A percentile compares a stretch with the other conserved stretches of the same genome.
Evolutionary conservation across 2,888 invertebrate species (phyloP).

Genomic region (Tridacna crocea): DNA sequence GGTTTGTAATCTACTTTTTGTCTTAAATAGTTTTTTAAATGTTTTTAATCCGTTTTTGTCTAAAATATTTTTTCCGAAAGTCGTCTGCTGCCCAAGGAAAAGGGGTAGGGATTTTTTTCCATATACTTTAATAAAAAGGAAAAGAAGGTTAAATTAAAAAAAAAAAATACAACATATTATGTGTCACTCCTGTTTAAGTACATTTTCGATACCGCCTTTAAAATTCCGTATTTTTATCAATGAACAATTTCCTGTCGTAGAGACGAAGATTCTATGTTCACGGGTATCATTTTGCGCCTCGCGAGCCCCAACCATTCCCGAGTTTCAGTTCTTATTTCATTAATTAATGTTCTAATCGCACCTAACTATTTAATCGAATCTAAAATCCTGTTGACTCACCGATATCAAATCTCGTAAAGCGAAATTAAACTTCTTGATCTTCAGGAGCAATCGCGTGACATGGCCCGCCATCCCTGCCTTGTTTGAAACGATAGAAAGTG

Average conservation of each 20-base stretch:
- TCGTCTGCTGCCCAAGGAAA: no score
- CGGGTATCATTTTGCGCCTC: constrained; percentile 16
- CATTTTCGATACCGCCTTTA: not conserved
- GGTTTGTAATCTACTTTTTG: no score
- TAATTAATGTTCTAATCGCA: constrained; percentile 37
- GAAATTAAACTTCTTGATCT: constrained; percentile 29
- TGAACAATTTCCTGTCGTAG: constrained; percentile 7
- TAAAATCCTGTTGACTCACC: constrained; percentile 40
- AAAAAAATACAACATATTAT: no score
- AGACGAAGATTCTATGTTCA: constrained; percentile 15
- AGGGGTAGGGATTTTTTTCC: no score
- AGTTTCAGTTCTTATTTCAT: constrained; percentile 16
- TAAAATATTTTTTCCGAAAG: no score
- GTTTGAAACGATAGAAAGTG: constrained; percentile 14
- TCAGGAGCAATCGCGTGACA: constrained; percentile 3
- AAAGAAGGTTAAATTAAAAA: no score
- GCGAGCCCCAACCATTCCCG: not conserved
- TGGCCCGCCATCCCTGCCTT: not conserved
- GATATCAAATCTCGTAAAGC: not conserved
- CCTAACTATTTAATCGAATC: constrained; percentile 45
- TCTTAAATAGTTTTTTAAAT: no score
- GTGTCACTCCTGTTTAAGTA: no score
- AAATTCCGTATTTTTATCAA: constrained; percentile 9
- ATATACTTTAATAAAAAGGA: no score
- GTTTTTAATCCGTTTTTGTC: no score